Evolutionary conservation across 2,888 invertebrate genomes (phyloP).

Genomic region (Philereme transversata): DNA sequence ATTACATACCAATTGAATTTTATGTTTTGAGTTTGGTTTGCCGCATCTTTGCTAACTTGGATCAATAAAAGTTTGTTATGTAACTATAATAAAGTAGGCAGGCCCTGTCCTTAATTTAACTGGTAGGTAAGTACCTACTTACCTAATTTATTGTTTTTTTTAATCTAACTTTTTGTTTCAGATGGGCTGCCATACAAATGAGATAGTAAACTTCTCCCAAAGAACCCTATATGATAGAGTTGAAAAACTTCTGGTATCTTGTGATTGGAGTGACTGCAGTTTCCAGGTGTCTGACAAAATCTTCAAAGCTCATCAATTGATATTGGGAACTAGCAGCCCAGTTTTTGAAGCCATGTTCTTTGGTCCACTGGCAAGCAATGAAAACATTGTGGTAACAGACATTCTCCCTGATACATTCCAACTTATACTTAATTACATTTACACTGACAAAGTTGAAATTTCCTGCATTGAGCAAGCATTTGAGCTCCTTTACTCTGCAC

Average conservation of each 20-base stretch:
- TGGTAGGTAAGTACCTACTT: no score
- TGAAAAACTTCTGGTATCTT: conserved; percentile 73
- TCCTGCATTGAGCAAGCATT: conserved; percentile 84
- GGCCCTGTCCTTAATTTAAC: no score
- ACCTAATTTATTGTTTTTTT: not conserved
- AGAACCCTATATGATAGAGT: conserved; percentile 74
- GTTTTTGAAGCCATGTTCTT: conserved; percentile 88
- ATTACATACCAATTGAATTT: no score
- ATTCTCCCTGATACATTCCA: conserved; percentile 85
- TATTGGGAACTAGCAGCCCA: conserved; percentile 86
- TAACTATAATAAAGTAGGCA: no score
- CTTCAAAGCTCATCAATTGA: conserved; percentile 85
- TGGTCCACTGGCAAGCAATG: conserved; percentile 82
- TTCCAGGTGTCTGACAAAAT: conserved; percentile 80
- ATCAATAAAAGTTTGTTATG: no score
- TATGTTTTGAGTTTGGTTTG: no score
- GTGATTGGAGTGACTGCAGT: conserved; percentile 85
- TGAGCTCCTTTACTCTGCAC: conserved; percentile 85
- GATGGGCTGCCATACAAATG: conserved; percentile 67
- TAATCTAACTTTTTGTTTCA: conserved; percentile 29
- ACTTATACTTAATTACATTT: conserved; percentile 85
- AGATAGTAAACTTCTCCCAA: conserved; percentile 48
- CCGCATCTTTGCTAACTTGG: no score
- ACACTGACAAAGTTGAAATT: conserved; percentile 84
- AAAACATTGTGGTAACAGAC: conserved; percentile 82